Evolutionary conservation across 2,113 vertebrate species (phyloP), one percentile per base, ranked within the genome.

Genomic region (Epinephelus fuscoguttatus): DNA sequence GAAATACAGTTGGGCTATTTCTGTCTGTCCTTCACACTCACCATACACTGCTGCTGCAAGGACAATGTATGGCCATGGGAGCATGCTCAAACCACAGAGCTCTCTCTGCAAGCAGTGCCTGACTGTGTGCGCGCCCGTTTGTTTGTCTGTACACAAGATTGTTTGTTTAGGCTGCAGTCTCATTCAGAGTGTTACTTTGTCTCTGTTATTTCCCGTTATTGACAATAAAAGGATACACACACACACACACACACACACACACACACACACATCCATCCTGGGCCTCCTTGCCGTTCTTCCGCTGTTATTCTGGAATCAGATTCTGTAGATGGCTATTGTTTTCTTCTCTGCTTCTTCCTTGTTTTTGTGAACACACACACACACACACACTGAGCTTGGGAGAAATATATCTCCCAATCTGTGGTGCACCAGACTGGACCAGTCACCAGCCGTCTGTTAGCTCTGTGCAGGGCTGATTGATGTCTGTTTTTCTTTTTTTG

Each of bases 141-240:
- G 81, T 89, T 61, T 91, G 84, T 75, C 42, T 49, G 76, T 81
- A 76, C 30, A 80, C 75, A 86, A 64, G 30, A 70, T 74, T 70
- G 70, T 84, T 82, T 88, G 87, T 85, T 90, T 90, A 79, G 81
- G 37, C 88, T 88, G 52, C 49, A 74, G 71, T 74, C 85, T 83
- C 49, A 84, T 55, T 76, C 82, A 67, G 66, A 83, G 87, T 85
- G 89, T 81, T 81, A 88, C 76, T 90, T 78, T 89, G 86, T 93
- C 89, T 81, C 72, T 70, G 86, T 93, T 81, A 91, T 92, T 93
- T 94, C 86, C 90, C 15, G 9, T 66, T 78, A 78, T 86, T 89
- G 75, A 90, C 84, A 78, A 71, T 84, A 47, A 56, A 79, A 74
- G 81, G 88, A 83, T 69, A 17, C 40, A 40, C 62, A 55, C 50